Evolutionary conservation across 2,113 vertebrate species (phyloP).

Genomic region (Peromyscus polionotus): DNA sequence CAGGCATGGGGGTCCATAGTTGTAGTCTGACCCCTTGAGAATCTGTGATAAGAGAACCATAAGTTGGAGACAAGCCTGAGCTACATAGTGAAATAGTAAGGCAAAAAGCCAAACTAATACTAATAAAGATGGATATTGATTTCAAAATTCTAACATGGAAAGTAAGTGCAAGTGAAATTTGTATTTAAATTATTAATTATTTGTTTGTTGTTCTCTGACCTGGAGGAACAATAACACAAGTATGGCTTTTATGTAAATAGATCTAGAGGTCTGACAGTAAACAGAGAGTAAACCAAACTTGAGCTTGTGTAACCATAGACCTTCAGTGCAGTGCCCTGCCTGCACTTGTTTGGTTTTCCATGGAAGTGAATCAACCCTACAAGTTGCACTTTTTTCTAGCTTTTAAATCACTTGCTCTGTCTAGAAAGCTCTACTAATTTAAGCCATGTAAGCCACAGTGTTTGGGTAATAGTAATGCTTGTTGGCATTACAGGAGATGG

Average conservation of each 20-base stretch:
- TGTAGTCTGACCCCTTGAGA: not conserved
- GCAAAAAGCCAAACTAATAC: not conserved
- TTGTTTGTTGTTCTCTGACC: not conserved
- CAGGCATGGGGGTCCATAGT: not conserved
- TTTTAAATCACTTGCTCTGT: not conserved
- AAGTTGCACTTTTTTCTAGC: not conserved
- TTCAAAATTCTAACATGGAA: not conserved
- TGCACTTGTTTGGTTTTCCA: not conserved
- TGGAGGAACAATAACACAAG: not conserved
- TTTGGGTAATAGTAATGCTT: not conserved
- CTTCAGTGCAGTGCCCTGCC: not conserved
- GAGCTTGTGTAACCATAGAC: not conserved
- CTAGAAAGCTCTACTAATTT: not conserved
- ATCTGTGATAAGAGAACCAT: not conserved
- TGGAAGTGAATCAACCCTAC: fast-evolving
- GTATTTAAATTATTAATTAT: not conserved
- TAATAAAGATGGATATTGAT: not conserved
- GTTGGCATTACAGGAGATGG: not conserved
- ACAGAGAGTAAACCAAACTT: not conserved
- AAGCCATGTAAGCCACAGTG: not conserved
- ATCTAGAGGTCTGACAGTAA: not conserved
- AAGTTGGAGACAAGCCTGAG: not conserved
- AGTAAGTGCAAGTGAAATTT: not conserved
- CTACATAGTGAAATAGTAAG: not conserved
- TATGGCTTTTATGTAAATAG: not conserved